Conservation (phyloP, 1,140 invertebrate genomes). For the Pteromalus puparum region DNA sequence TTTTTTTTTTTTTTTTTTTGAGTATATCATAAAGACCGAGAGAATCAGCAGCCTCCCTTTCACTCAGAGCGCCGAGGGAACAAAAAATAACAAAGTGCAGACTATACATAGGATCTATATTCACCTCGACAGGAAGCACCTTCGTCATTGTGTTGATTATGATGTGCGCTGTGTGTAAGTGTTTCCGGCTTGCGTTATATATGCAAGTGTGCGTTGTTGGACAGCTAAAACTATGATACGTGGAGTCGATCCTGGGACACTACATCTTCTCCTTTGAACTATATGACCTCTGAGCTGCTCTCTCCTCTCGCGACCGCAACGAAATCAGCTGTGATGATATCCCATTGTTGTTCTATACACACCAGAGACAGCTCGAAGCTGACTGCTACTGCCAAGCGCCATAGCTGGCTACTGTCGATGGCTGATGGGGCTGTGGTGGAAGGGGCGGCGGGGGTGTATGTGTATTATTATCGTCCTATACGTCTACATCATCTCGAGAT, state of each 20-base stretch:
- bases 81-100: not conserved
- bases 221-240: not conserved
- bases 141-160: not conserved
- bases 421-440: not conserved
- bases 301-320: not conserved
- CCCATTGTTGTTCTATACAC: not conserved
- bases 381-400: not conserved
- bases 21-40: no score
- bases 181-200: no score
- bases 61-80: no score
- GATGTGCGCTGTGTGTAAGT: no score
- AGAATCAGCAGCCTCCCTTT: no score
- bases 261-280: not conserved
- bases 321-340: constrained; percentile 17
- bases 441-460: not conserved
- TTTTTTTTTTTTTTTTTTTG: no score
- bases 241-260: not conserved
- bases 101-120: not conserved
- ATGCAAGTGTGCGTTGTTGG: no score
- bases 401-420: not conserved
- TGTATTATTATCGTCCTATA: no score
- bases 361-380: no score
- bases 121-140: constrained; percentile 28
- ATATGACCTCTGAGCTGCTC: not conserved
- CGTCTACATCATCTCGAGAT: no score